Base-by-base conservation (phyloP, 2,797 vertebrate species). In the Chelon auratus region DNA sequence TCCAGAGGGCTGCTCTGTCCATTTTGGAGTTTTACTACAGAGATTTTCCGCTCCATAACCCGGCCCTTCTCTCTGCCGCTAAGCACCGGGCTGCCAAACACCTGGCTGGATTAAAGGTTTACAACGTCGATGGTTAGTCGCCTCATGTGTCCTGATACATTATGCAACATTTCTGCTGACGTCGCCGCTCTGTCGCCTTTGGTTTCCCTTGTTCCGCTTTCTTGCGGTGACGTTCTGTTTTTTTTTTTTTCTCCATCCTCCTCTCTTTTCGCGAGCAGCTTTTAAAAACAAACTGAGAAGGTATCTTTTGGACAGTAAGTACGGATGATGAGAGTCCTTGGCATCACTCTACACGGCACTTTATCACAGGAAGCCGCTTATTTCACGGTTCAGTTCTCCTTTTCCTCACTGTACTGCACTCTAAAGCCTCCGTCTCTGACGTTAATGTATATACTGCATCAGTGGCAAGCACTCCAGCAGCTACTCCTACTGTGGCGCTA, bases 11-110 rank as follows among this genome's bases (percentile, higher is more conserved):
- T 14, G 97, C 97, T 9, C 82, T 98, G 77, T 95, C 95, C 76
- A 93, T 99, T 81, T 90, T 99, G 91, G 96, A 99, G 92, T 96
- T 96, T 80, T 99, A 99, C 94, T 97, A 98, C 90, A 95, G 93
- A 93, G 97, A 99, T 84, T 99, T 99, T 86, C 93, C 96, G 4
- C 94, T 98, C 75, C 96, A 97, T 84, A 98, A 98, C 83, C 96
- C 98, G 0, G 93, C 95, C 20, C 93, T 98, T 48, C 91, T 97
- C 55, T 97, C 96, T 36, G 96, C 96, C 78, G 95, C 96, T 56
- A 98, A 97, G 82, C 95, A 96, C 73, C 93, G 95, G 14, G 95
- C 96, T 61, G 95, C 96, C 85, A 97, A 98, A 83, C 97, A 97
- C 86, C 95, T 97, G 94, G 96, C 96, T 0, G 97, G 96, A 26